These are phyloP conservation scores for Drosophila aldrichi DNA, from an alignment of 2,888 invertebrate genomes.

Conservation along the genomic window DNA sequence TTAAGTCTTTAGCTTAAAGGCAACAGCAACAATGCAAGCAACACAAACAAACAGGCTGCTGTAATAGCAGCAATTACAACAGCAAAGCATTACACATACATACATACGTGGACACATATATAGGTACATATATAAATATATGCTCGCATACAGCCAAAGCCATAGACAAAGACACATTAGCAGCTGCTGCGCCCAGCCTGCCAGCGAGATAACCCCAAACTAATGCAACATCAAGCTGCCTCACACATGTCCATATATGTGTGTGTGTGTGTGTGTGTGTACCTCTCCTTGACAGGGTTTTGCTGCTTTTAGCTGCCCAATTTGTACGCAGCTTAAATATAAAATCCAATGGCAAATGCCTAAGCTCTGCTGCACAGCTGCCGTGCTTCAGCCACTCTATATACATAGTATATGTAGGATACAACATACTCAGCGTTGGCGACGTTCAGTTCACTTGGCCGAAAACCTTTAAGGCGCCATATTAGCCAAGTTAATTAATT, in stretches of 20 bases:
- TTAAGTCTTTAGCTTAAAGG: conserved; percentile 76
- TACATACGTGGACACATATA: background rate
- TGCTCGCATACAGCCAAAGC: background rate
- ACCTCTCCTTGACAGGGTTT: conserved; percentile 3
- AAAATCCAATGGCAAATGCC: conserved; percentile 37
- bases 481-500: conserved; percentile 32
- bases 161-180: conserved; percentile 58
- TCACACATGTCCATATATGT: conserved; percentile 18
- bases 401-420: background rate
- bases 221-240: conserved; percentile 51
- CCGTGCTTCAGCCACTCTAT: background rate
- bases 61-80: conserved; percentile 77
- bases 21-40: conserved; percentile 46
- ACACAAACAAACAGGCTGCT: conserved; percentile 58
- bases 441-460: background rate
- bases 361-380: conserved; percentile 35
- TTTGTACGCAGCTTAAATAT: conserved; percentile 55
- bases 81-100: conserved; percentile 37
- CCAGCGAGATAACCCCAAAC: conserved; percentile 42
- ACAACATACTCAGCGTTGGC: background rate
- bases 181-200: conserved; percentile 41
- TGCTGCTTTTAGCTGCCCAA: conserved; percentile 41
- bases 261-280: conserved; percentile 1
- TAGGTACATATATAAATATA: background rate
- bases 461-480: conserved; percentile 19